Evolutionary conservation across 2,888 invertebrate genomes (phyloP), one percentile per base, ranked within the genome.

Genomic region (Andrena praecox): DNA sequence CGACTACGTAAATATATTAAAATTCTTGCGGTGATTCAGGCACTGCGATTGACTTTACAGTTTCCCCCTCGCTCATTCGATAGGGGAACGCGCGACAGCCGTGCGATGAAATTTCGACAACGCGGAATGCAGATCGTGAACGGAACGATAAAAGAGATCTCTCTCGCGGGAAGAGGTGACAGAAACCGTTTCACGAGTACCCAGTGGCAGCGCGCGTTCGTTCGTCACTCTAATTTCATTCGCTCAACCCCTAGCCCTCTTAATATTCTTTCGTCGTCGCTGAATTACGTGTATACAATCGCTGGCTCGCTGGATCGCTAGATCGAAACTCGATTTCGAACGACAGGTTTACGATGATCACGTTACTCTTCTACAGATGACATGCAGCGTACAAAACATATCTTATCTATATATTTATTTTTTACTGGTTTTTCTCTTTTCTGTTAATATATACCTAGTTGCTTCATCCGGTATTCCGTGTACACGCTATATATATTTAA

Each of bases 371-470:
- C 89, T 91, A 92, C 85, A 83, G 91, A 92, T 91, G 91, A 93
- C 92, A 93, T 92, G 91, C 91, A 92, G 93, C 93, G 93, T 93
- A 93, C 92, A 93, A 93, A 93, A 93, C 93, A 93, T 93, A 93
- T 91, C 90, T 92, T 90, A 91, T 91, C 89, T 91, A 89, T 88
- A 87, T 85, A 85, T 90, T 86, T 89, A 74, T 86, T 84, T 86
- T 74, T 78, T 86, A 83, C 59, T 54, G 35, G 48, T 67, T 75
- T 66, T 71, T 6, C 29, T 80, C 59, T 76, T 77, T 74, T 29
- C 74, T 69, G 69, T 78, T 74, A 50, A 77, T 77, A 79, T 67
- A 84, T 56, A 85, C 77, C 77, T 85, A 84, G 79, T 87, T 81
- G 77, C 82, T 87, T 86, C 85, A 88, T 90, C 85, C 89, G 82